Conservation (phyloP, 2,113 vertebrate genomes). For the Mesocricetus auratus region DNA sequence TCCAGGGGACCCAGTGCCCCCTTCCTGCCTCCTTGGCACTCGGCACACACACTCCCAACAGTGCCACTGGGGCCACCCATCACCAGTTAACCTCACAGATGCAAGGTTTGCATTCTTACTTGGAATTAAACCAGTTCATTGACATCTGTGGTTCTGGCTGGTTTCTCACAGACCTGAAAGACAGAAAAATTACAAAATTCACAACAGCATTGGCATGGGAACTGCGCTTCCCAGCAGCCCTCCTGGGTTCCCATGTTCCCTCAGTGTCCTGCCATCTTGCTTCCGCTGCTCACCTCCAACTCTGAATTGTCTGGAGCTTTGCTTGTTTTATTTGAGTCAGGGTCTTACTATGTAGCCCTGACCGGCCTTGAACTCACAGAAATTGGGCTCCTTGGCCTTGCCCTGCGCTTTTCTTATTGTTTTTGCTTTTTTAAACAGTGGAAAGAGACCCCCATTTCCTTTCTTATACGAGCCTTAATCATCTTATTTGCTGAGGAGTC, state of each 20-base stretch:
- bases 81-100: background rate
- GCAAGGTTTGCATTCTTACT: slow-evolving; percentile 31
- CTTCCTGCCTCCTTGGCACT: background rate
- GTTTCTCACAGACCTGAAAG: slow-evolving; percentile 50
- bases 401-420: background rate
- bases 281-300: background rate
- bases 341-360: background rate
- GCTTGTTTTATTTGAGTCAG: background rate
- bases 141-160: slow-evolving; percentile 49
- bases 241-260: background rate
- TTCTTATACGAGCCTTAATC: background rate
- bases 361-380: background rate
- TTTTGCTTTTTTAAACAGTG: background rate
- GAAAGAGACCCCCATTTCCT: background rate
- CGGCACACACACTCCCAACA: background rate
- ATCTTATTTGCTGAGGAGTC: background rate
- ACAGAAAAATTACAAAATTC: slow-evolving; percentile 3
- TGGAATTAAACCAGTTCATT: slow-evolving; percentile 59
- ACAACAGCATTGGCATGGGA: background rate
- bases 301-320: background rate
- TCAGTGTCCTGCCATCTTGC: background rate
- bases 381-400: background rate
- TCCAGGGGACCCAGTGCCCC: background rate
- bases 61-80: background rate
- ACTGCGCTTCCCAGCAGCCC: background rate